Evolutionary conservation across 1,140 invertebrate species (phyloP).

Genomic region (Melanaphis sacchari): DNA sequence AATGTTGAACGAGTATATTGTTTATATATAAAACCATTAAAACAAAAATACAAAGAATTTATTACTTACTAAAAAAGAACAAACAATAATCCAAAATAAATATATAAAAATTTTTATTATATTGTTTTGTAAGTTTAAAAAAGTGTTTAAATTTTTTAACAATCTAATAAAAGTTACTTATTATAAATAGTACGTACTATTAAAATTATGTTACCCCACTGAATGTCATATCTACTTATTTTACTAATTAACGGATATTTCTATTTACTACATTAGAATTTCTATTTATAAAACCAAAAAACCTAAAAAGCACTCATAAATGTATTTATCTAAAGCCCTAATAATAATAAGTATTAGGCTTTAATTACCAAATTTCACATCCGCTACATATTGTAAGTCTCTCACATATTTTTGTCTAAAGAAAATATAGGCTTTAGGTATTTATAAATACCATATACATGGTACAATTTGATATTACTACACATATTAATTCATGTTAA

Average conservation of each 20-base stretch:
- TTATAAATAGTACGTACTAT: neutral
- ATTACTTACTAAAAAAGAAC: conserved; percentile 10
- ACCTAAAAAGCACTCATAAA: neutral
- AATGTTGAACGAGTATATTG: conserved; percentile 49
- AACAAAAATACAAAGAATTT: conserved; percentile 1
- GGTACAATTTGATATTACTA: neutral
- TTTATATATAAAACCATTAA: conserved; percentile 52
- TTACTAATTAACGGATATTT: neutral
- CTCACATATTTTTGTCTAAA: neutral
- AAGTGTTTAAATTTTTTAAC: neutral
- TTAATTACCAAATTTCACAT: neutral
- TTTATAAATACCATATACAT: neutral
- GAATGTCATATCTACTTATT: neutral
- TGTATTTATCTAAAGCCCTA: neutral
- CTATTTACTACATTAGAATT: neutral
- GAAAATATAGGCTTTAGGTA: neutral
- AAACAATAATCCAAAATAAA: neutral
- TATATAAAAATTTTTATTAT: neutral
- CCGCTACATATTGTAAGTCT: neutral
- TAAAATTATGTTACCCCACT: neutral
- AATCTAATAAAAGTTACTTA: neutral
- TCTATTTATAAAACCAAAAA: neutral
- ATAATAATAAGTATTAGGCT: neutral
- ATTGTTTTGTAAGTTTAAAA: neutral
- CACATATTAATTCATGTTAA: neutral